Percentiles rank a stretch among this genome's conserved stretches.
Evolutionary conservation across 1,140 invertebrate genomes (phyloP).

Genomic region (Panagrolaimus sp.): DNA sequence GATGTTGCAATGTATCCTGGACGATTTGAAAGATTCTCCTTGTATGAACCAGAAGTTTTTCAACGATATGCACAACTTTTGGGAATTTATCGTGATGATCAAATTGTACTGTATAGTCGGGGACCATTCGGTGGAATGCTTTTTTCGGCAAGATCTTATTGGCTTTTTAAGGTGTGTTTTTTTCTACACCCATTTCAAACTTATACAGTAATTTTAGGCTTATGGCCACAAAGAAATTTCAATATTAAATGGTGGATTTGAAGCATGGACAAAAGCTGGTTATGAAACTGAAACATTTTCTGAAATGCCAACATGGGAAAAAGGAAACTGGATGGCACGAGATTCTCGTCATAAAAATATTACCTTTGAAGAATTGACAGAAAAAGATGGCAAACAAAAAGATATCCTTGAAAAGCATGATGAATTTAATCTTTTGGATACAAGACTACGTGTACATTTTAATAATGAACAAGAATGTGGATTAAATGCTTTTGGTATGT

Average conservation of each 20-base stretch:
- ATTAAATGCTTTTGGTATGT: conserved; percentile 24
- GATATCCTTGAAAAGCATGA: conserved; percentile 23
- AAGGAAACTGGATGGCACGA: conserved; percentile 8
- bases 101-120: conserved; percentile 48
- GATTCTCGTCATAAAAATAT: conserved; percentile 10
- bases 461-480: conserved; percentile 48
- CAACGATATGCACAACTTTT: conserved; percentile 45
- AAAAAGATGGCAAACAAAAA: conserved; percentile 28
- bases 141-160: conserved; percentile 40
- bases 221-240: conserved; percentile 15
- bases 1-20: conserved; percentile 38
- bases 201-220: background rate
- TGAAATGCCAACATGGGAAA: conserved; percentile 4
- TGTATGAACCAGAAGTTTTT: conserved; percentile 48
- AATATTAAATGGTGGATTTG: conserved; percentile 23
- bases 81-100: conserved; percentile 45
- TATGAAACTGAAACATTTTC: conserved; percentile 24
- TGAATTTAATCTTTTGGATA: conserved; percentile 41
- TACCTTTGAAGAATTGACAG: conserved; percentile 25
- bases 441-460: conserved; percentile 41
- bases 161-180: conserved; percentile 47
- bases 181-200: no score
- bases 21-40: conserved; percentile 38
- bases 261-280: conserved; percentile 19
- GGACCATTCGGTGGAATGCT: conserved; percentile 51